Evolutionary conservation across 2,888 invertebrate genomes (phyloP), one percentile per base, ranked within the genome.

Genomic region (Calephelis perditalis): DNA sequence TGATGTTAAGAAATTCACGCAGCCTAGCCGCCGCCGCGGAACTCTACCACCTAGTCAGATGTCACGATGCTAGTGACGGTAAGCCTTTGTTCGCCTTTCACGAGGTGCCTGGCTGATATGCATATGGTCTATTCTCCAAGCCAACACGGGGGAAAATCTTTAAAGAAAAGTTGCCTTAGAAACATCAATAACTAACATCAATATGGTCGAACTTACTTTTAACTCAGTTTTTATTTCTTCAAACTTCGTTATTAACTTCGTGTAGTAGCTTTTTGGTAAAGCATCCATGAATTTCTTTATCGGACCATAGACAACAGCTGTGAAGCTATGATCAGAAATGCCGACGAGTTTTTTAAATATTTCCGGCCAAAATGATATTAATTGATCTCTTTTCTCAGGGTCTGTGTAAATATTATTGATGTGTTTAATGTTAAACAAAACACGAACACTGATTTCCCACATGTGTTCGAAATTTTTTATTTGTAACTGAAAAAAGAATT

Each of bases 251-350:
- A 90, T 73, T 68, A 94, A 72, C 63, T 92, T 91, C 55, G 91
- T 81, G 70, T 92, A 91, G 70, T 92, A 86, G 63, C 89, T 90
- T 70, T 91, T 87, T 62, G 94, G 92, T 64, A 93, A 78, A 35
- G 91, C 84, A 69, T 93, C 92, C 71, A 91, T 91, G 64, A 94
- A 84, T 71, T 92, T 93, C 71, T 92, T 92, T 62, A 93, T 62
- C 3, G 94, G 91, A 0, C 94, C 94, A 58, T 94, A 93, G 1
- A 84, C 75, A 0, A 95, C 90, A 37, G 93, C 92, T 0, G 94
- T 91, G 26, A 95, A 84, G n/a, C 93, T 94, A 71, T 94, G 93
- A 7, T 92, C 82, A 0, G 96, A 95, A 61, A 87, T 72, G n/a
- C 93, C 92, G 3, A 92, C 79, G 15, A 93, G 60, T 70, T 91